Evolutionary conservation across 2,888 invertebrate genomes (phyloP), one percentile per base, ranked within the genome.

Genomic region (Agonopterix arenella): DNA sequence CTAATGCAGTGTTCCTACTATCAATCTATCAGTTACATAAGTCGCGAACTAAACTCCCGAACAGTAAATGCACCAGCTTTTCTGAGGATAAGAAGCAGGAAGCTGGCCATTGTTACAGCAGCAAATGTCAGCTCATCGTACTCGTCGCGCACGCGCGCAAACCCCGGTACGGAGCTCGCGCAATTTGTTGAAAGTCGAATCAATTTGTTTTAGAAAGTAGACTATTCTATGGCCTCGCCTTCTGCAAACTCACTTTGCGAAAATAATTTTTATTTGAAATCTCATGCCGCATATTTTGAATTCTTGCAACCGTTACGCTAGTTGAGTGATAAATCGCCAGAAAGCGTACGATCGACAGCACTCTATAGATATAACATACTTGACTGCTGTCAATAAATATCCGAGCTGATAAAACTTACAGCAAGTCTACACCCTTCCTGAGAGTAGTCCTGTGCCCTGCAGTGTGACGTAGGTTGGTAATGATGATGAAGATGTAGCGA

Each of bases 181-280:
- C 76, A 82, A 83, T 84, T 81, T 82, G 78, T 79, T 78, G 85
- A 85, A 85, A 86, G 85, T 82, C 67, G 70, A 80, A 84, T 82
- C 84, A 80, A 85, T 85, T 85, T 83, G 76, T 77, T 80, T 84
- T 86, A 85, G 85, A 86, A 85, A 86, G 85, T 80, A 70, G 68
- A 72, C 65, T 76, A 70, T 71, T 65, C 70, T 72, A 66, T 64
- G 67, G 66, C 61, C 62, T 67, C 68, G 68, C 66, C 61, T 71
- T 60, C 69, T 70, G 72, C 66, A 65, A 67, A 72, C 65, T 67
- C 58, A 65, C 68, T 64, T 69, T 60, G 66, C 28, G 55, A 51
- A 53, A 61, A 59, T 55, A 52, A 49, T 54, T 48, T 28, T 41
- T 41, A 42, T 46, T 52, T 47, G 18, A 40, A 40, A 38, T 46